phyloP scores from a whole-genome alignment of 2,888 invertebrate species.

The Junonia oenone region DNA sequence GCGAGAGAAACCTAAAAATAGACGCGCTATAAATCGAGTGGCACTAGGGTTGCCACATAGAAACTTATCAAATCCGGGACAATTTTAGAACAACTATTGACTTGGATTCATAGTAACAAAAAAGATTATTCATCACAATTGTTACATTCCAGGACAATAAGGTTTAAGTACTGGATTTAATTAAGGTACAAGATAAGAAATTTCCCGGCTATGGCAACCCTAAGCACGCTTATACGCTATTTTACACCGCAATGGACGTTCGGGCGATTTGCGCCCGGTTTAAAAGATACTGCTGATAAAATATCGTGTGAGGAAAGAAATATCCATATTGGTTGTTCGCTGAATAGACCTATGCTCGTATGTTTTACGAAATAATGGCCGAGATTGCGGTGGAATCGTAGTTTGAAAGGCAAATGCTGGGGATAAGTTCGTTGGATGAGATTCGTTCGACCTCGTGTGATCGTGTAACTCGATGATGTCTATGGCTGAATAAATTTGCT shows the following conservation, averaged over 20 bases:
- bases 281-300: constrained; percentile 7
- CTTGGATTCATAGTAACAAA: no score
- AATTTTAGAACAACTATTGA: no score
- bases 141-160: no score
- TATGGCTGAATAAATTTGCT: constrained; percentile 26
- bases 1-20: constrained; percentile 40
- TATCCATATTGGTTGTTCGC: neutral
- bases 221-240: constrained; percentile 36
- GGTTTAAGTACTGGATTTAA: no score
- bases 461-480: constrained; percentile 28
- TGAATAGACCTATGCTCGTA: constrained; percentile 30
- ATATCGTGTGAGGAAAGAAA: neutral
- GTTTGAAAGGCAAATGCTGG: constrained; percentile 56
- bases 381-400: constrained; percentile 45
- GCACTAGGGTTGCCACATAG: no score
- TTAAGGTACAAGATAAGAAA: no score
- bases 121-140: no score
- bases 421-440: constrained; percentile 32
- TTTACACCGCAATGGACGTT: constrained; percentile 36
- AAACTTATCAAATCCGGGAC: no score
- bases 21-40: constrained; percentile 38
- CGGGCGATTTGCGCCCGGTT: constrained; percentile 11
- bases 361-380: constrained; percentile 48
- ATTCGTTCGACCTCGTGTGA: constrained; percentile 40
- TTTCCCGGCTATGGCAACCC: no score